These are phyloP conservation scores for Vulpes lagopus DNA, from an alignment of 2,113 vertebrate species.

Conservation along the genomic window DNA sequence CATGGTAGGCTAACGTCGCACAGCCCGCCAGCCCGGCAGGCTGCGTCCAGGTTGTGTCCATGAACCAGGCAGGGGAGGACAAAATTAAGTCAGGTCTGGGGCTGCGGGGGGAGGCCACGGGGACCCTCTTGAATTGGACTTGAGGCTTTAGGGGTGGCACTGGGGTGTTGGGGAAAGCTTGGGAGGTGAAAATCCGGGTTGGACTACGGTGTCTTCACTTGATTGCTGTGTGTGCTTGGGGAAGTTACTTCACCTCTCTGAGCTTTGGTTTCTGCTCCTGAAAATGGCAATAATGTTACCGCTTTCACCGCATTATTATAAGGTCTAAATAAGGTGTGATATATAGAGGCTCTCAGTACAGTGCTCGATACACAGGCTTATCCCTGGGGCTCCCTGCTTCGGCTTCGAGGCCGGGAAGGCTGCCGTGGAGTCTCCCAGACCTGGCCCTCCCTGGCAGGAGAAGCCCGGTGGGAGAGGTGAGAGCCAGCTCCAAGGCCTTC, in stretches of 20 bases:
- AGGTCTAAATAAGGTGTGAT: neutral
- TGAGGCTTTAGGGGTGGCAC: neutral
- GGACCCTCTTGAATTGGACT: neutral
- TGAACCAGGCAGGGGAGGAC: neutral
- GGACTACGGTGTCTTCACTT: neutral
- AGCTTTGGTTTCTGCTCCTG: neutral
- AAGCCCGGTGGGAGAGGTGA: neutral
- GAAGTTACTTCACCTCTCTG: neutral
- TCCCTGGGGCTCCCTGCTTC: neutral
- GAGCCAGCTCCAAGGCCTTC: neutral
- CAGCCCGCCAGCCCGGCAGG: fast-evolving
- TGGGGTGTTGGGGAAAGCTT: neutral
- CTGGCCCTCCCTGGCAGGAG: neutral
- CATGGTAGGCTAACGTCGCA: slow-evolving; percentile 38
- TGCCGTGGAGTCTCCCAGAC: neutral
- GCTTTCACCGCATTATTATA: fast-evolving
- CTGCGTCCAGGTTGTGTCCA: neutral
- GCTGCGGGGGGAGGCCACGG: neutral
- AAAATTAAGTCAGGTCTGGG: neutral
- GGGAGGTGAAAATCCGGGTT: too few relatives aligned
- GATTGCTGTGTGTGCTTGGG: neutral
- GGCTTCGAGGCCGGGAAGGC: neutral
- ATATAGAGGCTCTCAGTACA: neutral
- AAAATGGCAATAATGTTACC: neutral
- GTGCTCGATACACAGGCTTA: neutral